Base-by-base conservation (phyloP, 2,888 invertebrate genomes). In the Drepanosiphum platanoidis region DNA sequence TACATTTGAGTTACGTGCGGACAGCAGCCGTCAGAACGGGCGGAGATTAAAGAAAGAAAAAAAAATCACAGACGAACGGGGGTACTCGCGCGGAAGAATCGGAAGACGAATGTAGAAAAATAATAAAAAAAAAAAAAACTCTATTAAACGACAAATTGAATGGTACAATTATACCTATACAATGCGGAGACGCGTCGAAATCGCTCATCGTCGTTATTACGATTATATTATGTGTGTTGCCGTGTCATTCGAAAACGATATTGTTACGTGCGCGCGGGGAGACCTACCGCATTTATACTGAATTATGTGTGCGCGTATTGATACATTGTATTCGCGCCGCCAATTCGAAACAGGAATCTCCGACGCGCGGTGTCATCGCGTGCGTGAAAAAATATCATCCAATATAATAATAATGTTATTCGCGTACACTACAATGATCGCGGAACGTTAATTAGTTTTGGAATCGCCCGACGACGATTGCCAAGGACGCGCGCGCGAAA, bases 401-500 rank as follows among this genome's bases (percentile, higher is more conserved):
- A 52, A 79, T 52, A n/a, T 13, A 7, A 18, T 52, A 46, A 72
- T 32, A 72, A 46, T 30, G 18, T 27, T 61, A 27, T 36, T n/a
- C 32, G 32, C 36, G 13, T 3, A 27, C 9, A 39, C 39, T 4
- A 39, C 13, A 15, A 15, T 46, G 46, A 1, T 46, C 46, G 46
- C 15, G 13, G 13, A 58, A 18, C 52, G 39, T 81, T 71, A 81
- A 81, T 81, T 81, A 30, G 36, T 81, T 71, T 72, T 78, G 64
- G 30, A 66, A 66, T 32, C 36, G n/a, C n/a, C n/a, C n/a, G 75
- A 61, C 34, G 18, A 36, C 34, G 27, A 77, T 61, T 80, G 34
- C 34, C 81, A 52, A 81, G 71, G 81, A 81, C 81, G 34, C 8
- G 30, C 15, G 5, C 64, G 22, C 15, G 46, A 46, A 46, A 46